Percentiles rank a stretch among this genome's conserved stretches.
Conservation (phyloP, 2,113 vertebrate species). For the Ameiurus melas region DNA sequence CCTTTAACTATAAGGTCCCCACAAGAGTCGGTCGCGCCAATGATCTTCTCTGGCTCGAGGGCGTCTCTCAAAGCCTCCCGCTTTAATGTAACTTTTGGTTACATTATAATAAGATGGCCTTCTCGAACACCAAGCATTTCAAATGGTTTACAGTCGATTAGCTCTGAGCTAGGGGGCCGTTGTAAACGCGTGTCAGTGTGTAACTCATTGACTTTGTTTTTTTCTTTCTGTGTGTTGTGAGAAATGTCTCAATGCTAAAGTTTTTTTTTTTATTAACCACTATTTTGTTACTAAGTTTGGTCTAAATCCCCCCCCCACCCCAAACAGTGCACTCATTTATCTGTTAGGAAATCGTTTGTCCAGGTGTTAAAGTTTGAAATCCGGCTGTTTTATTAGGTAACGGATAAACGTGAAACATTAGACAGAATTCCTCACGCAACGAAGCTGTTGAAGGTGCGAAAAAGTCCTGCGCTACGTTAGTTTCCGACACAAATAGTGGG, state of each 20-base stretch:
- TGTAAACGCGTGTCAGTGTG: not conserved
- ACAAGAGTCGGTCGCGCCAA: conserved; percentile 93
- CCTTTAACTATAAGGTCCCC: conserved; percentile 80
- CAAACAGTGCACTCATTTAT: not conserved
- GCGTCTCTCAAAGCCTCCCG: conserved; percentile 91
- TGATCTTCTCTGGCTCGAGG: conserved; percentile 97
- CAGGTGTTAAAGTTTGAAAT: not conserved
- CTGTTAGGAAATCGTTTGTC: not conserved
- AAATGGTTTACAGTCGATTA: too few species aligned
- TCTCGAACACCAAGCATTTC: not conserved
- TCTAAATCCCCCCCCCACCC: not conserved
- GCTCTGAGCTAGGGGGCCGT: not conserved
- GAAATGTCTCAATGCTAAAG: not conserved
- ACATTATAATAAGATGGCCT: too few species aligned
- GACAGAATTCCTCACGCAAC: not conserved
- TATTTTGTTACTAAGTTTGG: not conserved
- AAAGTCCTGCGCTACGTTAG: not conserved
- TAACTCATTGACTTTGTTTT: not conserved
- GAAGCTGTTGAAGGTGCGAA: not conserved
- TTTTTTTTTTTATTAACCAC: not conserved
- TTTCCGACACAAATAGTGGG: not conserved
- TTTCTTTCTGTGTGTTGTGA: not conserved
- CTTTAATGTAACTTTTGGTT: conserved; percentile 39
- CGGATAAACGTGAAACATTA: not conserved
- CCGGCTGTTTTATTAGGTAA: not conserved